Percentiles rank a stretch among this genome's conserved stretches.
Conservation (phyloP, 2,797 vertebrate species). For the Cyclopterus lumpus region DNA sequence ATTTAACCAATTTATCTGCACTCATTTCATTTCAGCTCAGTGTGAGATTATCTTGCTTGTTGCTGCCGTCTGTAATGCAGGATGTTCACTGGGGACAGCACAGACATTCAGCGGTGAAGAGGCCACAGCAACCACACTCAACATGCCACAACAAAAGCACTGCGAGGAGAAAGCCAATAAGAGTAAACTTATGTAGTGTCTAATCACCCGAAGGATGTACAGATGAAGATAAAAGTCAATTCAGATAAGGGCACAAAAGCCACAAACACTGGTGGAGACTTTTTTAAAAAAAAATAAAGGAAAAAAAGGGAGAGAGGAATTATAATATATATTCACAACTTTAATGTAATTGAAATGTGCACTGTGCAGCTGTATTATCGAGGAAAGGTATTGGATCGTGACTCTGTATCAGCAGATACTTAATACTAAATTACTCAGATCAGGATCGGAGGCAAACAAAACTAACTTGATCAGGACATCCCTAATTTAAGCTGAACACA, state of each 20-base stretch:
- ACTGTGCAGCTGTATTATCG: too few species aligned
- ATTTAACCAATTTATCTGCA: not conserved
- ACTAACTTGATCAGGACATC: not conserved
- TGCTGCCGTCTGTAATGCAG: not conserved
- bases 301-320: too few species aligned
- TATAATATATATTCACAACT: too few species aligned
- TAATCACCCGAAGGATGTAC: not conserved
- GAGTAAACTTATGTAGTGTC: too few species aligned
- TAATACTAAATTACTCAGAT: not conserved
- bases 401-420: too few species aligned
- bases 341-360: not conserved
- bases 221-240: not conserved
- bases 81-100: not conserved
- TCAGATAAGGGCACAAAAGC: not conserved
- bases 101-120: not conserved
- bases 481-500: not conserved
- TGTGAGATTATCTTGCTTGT: not conserved
- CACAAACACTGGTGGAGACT: not conserved
- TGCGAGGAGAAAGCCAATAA: too few species aligned
- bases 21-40: not conserved
- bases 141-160: not conserved
- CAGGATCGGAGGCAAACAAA: not conserved
- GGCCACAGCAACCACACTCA: not conserved
- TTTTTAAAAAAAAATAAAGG: too few species aligned
- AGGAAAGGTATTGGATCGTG: too few species aligned